Evolutionary conservation across 2,113 vertebrate genomes (phyloP).

Genomic region (Crotalus viridis): DNA sequence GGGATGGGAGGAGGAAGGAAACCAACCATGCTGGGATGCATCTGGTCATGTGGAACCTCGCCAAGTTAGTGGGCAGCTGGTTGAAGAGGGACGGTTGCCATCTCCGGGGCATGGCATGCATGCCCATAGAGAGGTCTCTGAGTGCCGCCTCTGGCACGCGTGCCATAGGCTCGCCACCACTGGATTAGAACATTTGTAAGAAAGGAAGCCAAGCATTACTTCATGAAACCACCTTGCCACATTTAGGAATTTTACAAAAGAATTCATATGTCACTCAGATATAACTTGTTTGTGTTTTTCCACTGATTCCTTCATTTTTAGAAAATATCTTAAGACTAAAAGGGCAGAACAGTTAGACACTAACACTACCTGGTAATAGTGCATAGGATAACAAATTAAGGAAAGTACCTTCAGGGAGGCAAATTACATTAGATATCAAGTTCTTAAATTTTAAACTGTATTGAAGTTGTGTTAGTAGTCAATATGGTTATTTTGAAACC

Average conservation of each 20-base stretch:
- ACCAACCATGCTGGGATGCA: too few species aligned
- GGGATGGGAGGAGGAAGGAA: too few species aligned
- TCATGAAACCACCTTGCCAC: background rate
- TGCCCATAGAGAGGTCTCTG: too few species aligned
- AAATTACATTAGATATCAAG: background rate
- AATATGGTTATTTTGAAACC: background rate
- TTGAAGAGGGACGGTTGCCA: too few species aligned
- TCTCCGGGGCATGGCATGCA: too few species aligned
- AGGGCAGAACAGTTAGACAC: background rate
- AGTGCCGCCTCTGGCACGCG: too few species aligned
- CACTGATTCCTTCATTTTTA: background rate
- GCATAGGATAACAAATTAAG: background rate
- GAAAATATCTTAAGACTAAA: background rate
- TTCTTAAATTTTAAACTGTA: background rate
- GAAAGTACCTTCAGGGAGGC: background rate
- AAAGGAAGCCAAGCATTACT: background rate
- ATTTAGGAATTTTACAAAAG: background rate
- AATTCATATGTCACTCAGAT: background rate
- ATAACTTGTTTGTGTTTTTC: background rate
- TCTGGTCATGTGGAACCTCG: too few species aligned
- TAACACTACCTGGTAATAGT: background rate
- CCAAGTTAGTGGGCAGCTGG: too few species aligned
- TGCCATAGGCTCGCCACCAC: too few species aligned
- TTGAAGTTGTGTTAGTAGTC: background rate
- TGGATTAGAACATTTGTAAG: background rate